Evolutionary conservation across 92 coral and sea anemone species (phyloP).

Genomic region (Isaurus tuberculatus): DNA sequence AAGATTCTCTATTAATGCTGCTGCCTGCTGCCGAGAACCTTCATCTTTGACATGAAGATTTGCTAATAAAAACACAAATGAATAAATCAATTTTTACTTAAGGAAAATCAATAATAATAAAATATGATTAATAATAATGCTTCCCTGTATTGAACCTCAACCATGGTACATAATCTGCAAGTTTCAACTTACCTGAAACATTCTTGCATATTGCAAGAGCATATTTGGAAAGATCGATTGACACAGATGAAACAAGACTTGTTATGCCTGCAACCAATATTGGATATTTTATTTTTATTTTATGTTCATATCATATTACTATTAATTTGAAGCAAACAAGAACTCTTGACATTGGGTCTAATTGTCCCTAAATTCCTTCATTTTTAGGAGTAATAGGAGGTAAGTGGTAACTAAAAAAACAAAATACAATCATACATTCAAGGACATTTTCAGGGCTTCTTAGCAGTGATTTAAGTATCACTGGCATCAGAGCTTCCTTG

Average conservation of each 20-base stretch:
- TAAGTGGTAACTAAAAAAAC: not conserved
- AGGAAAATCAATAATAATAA: no score
- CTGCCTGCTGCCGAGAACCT: conserved; percentile 77
- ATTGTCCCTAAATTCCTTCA: not conserved
- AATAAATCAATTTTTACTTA: not conserved
- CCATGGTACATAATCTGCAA: not conserved
- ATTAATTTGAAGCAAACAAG: no score
- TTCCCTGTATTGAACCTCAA: not conserved
- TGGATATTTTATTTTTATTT: not conserved
- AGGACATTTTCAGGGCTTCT: conserved; percentile 93
- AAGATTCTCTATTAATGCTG: conserved; percentile 65
- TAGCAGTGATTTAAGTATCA: conserved; percentile 81
- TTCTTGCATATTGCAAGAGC: conserved; percentile 83
- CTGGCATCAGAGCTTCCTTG: conserved; percentile 76
- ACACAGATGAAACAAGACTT: conserved; percentile 74
- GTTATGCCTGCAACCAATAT: conserved; percentile 69
- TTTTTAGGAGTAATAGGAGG: not conserved
- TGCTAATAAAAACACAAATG: not conserved
- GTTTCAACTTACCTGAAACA: conserved; percentile 71
- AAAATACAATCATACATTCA: conserved; percentile 75
- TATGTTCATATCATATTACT: no score
- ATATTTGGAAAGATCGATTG: conserved; percentile 96
- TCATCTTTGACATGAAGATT: conserved; percentile 87
- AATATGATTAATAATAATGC: not conserved
- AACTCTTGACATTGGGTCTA: not conserved